Evolutionary conservation across 2,113 vertebrate species (phyloP), one percentile per base, ranked within the genome.

Genomic region (Mustelus asterias): DNA sequence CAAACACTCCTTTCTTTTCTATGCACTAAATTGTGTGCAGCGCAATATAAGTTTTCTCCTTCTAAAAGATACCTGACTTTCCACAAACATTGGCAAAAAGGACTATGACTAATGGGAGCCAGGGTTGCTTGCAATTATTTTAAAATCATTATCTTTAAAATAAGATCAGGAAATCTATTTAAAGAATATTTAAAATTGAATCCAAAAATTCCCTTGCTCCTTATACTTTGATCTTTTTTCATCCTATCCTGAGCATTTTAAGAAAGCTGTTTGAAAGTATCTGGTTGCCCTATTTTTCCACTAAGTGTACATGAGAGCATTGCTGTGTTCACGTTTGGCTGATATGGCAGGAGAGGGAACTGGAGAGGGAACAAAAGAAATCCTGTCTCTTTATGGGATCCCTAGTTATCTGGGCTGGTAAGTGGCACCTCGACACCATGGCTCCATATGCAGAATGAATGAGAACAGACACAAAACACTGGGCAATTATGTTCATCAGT

Each of bases 401-500:
- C 2, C 69, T 29, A 54, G 94, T 54, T 70, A 37, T 48, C 24
- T 48, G 65, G 92, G n/a, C 92, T 69, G 29, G 16, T 65, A 63
- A 86, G 26, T 65, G 63, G 65, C 65, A 94, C 63, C 92, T 44
- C 9, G 13, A 69, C 24, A 94, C 37, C 67, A 94, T 94, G 63
- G 63, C 92, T 69, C 92, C 63, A 69, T 24, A 69, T 13, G 63
- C 92, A 94, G 63, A 94, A 69, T 69, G 92, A 69, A 67, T 41
- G 63, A 94, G 37, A 72, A 72, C 63, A 70, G 24, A 65, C 18
- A 70, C 24, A 33, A 72, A 70, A 95, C 69, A 72, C 67, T 72
- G 94, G 69, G 67, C 29, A 95, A 95, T 95, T 95, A 67, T 94
- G 63, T 94, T 94, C 63, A 89, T 60, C 48, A 60, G 60, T 63